Conservation (phyloP, 2,888 invertebrate species). For the Sthenelais limicola region DNA sequence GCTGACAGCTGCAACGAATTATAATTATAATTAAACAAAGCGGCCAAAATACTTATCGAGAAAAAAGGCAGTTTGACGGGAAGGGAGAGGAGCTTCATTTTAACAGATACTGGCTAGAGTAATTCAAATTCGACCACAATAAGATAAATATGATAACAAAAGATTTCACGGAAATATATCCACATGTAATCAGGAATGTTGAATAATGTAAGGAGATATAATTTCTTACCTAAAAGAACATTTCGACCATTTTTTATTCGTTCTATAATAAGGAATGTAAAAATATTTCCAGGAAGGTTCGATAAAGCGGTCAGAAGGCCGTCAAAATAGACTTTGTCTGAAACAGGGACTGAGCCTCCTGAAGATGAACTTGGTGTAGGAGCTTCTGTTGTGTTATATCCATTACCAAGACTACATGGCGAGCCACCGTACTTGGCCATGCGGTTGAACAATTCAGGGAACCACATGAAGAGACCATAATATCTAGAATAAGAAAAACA, state of each 20-base stretch:
- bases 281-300: constrained; percentile 71
- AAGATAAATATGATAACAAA: too few relatives aligned
- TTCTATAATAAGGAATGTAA: constrained; percentile 70
- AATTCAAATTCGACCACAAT: too few relatives aligned
- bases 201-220: not conserved
- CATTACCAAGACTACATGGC: constrained; percentile 53
- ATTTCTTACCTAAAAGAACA: constrained; percentile 62
- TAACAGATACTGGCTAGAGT: too few relatives aligned
- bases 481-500: constrained; percentile 82
- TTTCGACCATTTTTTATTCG: constrained; percentile 63
- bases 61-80: too few relatives aligned
- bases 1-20: constrained; percentile 68
- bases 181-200: too few relatives aligned
- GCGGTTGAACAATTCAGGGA: constrained; percentile 86
- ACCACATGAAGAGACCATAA: constrained; percentile 96
- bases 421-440: constrained; percentile 71
- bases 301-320: constrained; percentile 68
- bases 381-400: constrained; percentile 41
- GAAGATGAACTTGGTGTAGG: constrained; percentile 1
- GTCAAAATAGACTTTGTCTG: constrained; percentile 63
- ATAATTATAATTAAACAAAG: too few relatives aligned
- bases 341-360: too few relatives aligned
- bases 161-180: too few relatives aligned
- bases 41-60: too few relatives aligned
- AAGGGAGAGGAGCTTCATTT: too few relatives aligned